Base-by-base conservation (phyloP, 1,140 invertebrate genomes). In the Heliconius melpomene region DNA sequence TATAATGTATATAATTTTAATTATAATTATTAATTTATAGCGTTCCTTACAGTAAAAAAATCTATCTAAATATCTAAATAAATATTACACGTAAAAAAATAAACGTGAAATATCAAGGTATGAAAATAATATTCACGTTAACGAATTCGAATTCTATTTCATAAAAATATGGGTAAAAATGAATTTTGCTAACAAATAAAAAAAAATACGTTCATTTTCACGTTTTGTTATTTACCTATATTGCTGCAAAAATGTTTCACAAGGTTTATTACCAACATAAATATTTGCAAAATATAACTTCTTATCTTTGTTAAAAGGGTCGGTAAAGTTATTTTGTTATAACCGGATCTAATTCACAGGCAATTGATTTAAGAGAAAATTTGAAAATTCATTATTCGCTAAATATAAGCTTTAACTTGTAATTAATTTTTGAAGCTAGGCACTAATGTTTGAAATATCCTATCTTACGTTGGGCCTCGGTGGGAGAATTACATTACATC, bases 381-480 rank as follows among this genome's bases (percentile, higher is more conserved):
- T 79, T 23, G 20, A 60, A 74, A 76, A 79, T 76, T 57, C 1
- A 54, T 76, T 76, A 54, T 76, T 54, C 60, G 5, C 26, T 66
- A 66, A 66, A 66, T 29, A 26, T 66, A 66, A 82, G 81, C 50
- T 83, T 66, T 23, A 66, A 29, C 26, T 81, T 75, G 72, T 85
- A 86, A 86, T 85, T 86, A 85, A 86, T 83, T 85, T 85, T 85
- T 82, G 83, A 84, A 75, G 79, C 71, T 78, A 87, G 81, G 77
- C 80, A 83, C 82, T 77, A 81, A 83, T 83, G 50, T 66, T 57
- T 82, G 57, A 81, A 57, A 85, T 79, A 85, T 80, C 72, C 78
- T 79, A 85, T 80, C 70, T 77, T 77, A 71, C 0, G 40, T 32
- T 0, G 29, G 29, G 29, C 29, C n/a, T n/a, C n/a, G 29, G 2